Percentiles rank a stretch among this genome's conserved stretches.
phyloP scores from a whole-genome alignment of 2,113 vertebrate genomes.

The Solenodon paradoxus region DNA sequence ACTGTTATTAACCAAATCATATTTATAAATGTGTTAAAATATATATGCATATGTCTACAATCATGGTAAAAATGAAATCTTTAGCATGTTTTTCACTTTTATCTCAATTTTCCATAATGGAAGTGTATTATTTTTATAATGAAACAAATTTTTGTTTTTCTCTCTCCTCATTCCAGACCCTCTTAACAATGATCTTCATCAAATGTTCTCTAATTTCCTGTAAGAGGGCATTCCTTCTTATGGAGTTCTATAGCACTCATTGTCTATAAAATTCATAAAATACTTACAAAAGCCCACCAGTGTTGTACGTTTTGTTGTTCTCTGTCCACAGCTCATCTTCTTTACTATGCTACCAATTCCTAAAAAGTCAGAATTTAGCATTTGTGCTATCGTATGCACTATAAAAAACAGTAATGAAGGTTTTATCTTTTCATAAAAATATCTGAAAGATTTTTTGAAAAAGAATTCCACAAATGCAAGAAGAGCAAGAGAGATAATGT shows the following conservation, averaged over 20 bases:
- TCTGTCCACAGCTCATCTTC: not conserved
- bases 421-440: not conserved
- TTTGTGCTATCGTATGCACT: not conserved
- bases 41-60: not conserved
- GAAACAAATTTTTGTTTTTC: not conserved
- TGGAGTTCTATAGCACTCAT: not conserved
- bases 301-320: not conserved
- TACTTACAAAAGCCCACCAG: not conserved
- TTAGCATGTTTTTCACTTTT: not conserved
- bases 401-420: not conserved
- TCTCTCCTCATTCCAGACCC: not conserved
- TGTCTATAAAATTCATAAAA: not conserved
- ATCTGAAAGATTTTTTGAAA: not conserved
- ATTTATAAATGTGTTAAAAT: not conserved
- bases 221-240: not conserved
- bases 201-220: not conserved
- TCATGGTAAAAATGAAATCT: not conserved
- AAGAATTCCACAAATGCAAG: not conserved
- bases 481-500: too few species aligned
- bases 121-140: not conserved
- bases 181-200: not conserved
- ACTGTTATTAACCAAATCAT: not conserved
- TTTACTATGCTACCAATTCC: not conserved
- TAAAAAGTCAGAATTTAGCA: not conserved
- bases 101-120: not conserved